Evolutionary conservation across 2,797 vertebrate species (phyloP), one percentile per base, ranked within the genome.

Genomic region (Thripadectes ignobilis): DNA sequence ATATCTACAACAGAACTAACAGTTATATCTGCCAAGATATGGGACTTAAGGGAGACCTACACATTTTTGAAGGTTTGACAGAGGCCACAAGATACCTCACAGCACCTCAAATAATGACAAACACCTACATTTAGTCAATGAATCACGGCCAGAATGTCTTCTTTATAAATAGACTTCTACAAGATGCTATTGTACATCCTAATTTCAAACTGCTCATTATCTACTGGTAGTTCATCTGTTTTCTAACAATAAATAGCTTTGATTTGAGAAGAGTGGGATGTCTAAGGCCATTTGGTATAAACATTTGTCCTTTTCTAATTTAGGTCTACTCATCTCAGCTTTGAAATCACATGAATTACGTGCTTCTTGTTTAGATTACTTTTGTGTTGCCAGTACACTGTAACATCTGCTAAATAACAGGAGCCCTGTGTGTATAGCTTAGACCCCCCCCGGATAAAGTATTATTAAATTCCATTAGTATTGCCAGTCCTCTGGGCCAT

Each of bases 101-200:
- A 89, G 51, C 23, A 69, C 41, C 54, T 80, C 88, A 71, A 68
- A 77, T 88, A 88, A 83, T 32, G 65, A 36, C 68, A 88, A 89
- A 91, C 87, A 88, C 87, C 82, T 88, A 95, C 72, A 65, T 71
- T 89, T 46, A 92, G n/a, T 65, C 76, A 71, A 75, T 92, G 79
- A 93, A 80, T 85, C 91, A 95, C 24, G 36, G 32, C 27, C 46
- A 93, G 66, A 89, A 88, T 75, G 68, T 66, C 61, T 69, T 84
- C 76, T 81, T 94, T 81, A 96, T 80, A 93, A 93, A 96, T 2
- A 89, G 84, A 68, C 45, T 85, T 93, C 26, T 57, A 57, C 86
- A 95, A 85, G 71, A 87, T 87, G 59, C 34, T 76, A 46, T 29
- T 85, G 67, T 65, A 87, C 55, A 81, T 79, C 41, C 7, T 49